Percentiles rank a stretch among this genome's conserved stretches.
Evolutionary conservation across 1,140 invertebrate genomes (phyloP).

Genomic region (Palaemon carinicauda): DNA sequence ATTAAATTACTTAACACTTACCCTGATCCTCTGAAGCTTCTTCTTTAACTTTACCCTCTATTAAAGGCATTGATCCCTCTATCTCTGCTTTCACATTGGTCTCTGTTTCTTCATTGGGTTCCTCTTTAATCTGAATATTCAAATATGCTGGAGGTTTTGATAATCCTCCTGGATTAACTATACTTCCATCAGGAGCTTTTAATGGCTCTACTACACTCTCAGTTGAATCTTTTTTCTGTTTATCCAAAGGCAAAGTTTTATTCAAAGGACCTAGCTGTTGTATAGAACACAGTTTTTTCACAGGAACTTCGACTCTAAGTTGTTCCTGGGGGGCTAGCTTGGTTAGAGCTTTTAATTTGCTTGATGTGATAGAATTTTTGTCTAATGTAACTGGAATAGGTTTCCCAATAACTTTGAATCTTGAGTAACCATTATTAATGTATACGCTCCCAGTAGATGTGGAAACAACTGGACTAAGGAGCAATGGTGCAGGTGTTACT

Average conservation of each 20-base stretch:
- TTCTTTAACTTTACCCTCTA: background rate
- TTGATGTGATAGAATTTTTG: background rate
- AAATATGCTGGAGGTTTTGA: background rate
- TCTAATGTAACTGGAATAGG: slow-evolving; percentile 10
- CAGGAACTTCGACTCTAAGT: too few relatives aligned
- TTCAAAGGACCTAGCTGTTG: too few relatives aligned
- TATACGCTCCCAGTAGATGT: background rate
- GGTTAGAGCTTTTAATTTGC: background rate
- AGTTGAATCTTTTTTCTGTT: too few relatives aligned
- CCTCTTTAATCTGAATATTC: background rate
- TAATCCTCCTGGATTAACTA: too few relatives aligned
- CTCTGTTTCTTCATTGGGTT: slow-evolving; percentile 3
- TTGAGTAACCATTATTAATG: background rate
- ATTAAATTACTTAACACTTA: background rate
- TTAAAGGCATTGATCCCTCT: background rate
- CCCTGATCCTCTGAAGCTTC: background rate
- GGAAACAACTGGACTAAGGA: too few relatives aligned
- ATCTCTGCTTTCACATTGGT: background rate
- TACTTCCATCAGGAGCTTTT: too few relatives aligned
- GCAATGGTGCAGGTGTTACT: too few relatives aligned
- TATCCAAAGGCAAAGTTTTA: too few relatives aligned
- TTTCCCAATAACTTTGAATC: background rate
- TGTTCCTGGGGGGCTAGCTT: too few relatives aligned
- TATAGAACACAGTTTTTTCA: too few relatives aligned
- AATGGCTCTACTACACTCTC: too few relatives aligned